Base-by-base conservation (phyloP, 2,888 invertebrate species). In the Macrosiphum euphorbiae region DNA sequence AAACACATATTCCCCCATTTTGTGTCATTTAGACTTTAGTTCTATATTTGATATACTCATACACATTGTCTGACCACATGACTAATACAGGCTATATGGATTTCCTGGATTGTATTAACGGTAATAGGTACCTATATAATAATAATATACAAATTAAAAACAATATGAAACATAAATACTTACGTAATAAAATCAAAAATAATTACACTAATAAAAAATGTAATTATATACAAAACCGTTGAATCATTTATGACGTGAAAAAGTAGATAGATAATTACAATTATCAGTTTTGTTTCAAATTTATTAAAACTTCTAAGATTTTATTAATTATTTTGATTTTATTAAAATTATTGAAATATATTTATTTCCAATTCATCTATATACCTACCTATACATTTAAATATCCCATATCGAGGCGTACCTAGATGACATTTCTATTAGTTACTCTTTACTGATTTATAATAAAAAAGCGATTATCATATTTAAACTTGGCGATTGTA, bases 41-140 rank as follows among this genome's bases (percentile, higher is more conserved):
- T 41, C 5, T 52, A 88, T 55, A 52, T 67, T 61, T 47, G 13
- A 26, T 91, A 85, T 55, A 90, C n/a, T 35, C 67, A 67, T 90
- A 87, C 28, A 87, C 35, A 87, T 26, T 92, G 26, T 87, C 88
- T 92, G 88, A 52, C 92, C 88, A 92, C 2, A 92, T 92, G 92
- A 92, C 88, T 92, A 92, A 92, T 88, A 47, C 35, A 78, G 3
- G 3, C 89, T 52, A 61, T 50, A 92, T 67, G 28, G 10, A 87
- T 92, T 92, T 92, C 50, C 35, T 87, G 50, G 44, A 35, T 41
- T 87, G 16, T 35, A 92, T 47, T 58, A 92, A 61, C 50, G 10
- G 41, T 61, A 35, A 78, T 35, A 13, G 1, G 50, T 50, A 67
- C n/a, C 67, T 78, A 35, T n/a, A 16, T 78, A 67, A 78, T 78